Evolutionary conservation across 2,888 invertebrate genomes (phyloP), one percentile per base, ranked within the genome.

Genomic region (Scaptodrosophila latifasciaeformis): DNA sequence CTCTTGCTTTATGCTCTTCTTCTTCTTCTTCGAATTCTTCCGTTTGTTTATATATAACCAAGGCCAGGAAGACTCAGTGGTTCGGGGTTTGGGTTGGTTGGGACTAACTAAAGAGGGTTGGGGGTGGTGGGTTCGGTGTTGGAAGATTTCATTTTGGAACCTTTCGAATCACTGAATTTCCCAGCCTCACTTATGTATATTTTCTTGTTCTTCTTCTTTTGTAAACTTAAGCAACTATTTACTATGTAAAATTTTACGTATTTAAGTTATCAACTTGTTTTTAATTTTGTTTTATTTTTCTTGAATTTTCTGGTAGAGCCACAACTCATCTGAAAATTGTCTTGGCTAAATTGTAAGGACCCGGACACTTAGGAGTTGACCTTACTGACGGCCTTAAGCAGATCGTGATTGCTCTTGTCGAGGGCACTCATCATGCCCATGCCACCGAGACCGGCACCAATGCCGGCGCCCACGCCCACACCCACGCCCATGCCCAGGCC

Each of bases 341-440:
- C n/a, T 52, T 59, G 61, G 51, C 51, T 55, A 51, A n/a, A 42
- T 43, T 59, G 69, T 49, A 49, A 43, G 39, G 39, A 44, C 53
- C 18, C 37, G 50, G 12, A 47, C 52, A 81, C 84, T 87, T 87
- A 87, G 80, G 87, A 84, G 74, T 86, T 86, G 48, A 87, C 86
- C 83, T 87, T 87, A 84, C 86, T 87, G 67, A 86, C 87, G 50
- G 86, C 86, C 72, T 87, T 86, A 53, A 86, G 80, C 61, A 86
- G 80, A 75, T 86, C 86, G 55, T 86, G 86, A 78, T 86, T 86
- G 70, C 81, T 84, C 67, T 87, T 87, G 46, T 87, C 87, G 54
- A 87, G 77, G 62, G 86, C 84, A 52, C 87, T 86, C 87, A 87
- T 87, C 87, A 87, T 87, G 49, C 86, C 86, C 78, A 87, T 86